Conservation (phyloP, 2,797 vertebrate genomes). For the Paramormyrops hopkinsi region DNA sequence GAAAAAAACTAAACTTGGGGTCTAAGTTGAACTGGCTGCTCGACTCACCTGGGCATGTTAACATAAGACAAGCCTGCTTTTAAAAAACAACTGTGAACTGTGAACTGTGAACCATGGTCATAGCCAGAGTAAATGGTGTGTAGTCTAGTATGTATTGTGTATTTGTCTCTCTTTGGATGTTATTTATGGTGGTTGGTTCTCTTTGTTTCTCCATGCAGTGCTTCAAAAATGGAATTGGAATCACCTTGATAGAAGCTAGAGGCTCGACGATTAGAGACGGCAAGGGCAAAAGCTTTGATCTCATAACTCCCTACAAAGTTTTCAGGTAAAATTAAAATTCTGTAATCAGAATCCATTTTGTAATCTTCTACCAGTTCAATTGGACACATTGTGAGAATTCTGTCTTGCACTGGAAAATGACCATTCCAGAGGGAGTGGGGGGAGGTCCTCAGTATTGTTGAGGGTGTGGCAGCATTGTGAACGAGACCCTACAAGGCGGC, state of each 20-base stretch:
- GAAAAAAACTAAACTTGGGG: background rate
- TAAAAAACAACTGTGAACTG: background rate
- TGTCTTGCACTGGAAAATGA: background rate
- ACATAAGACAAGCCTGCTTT: background rate
- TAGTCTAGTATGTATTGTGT: background rate
- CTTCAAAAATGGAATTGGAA: constrained; percentile 81
- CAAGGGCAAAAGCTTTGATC: constrained; percentile 82
- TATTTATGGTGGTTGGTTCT: background rate
- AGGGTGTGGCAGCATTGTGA: background rate
- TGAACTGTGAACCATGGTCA: background rate
- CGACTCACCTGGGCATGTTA: background rate
- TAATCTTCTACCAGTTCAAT: background rate
- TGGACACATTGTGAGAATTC: background rate
- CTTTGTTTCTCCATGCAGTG: constrained; percentile 56
- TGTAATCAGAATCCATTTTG: background rate
- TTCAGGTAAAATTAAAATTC: constrained; percentile 73
- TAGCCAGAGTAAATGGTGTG: background rate
- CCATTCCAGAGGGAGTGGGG: background rate
- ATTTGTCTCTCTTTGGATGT: background rate
- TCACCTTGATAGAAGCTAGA: constrained; percentile 83
- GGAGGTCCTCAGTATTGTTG: background rate
- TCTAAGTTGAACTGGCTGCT: background rate
- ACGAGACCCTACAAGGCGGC: background rate
- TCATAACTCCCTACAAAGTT: constrained; percentile 84
- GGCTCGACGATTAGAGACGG: constrained; percentile 83